Evolutionary conservation across 92 coral and sea anemone species (phyloP), one percentile per base, ranked within the genome.

Genomic region (Bergia sp.): DNA sequence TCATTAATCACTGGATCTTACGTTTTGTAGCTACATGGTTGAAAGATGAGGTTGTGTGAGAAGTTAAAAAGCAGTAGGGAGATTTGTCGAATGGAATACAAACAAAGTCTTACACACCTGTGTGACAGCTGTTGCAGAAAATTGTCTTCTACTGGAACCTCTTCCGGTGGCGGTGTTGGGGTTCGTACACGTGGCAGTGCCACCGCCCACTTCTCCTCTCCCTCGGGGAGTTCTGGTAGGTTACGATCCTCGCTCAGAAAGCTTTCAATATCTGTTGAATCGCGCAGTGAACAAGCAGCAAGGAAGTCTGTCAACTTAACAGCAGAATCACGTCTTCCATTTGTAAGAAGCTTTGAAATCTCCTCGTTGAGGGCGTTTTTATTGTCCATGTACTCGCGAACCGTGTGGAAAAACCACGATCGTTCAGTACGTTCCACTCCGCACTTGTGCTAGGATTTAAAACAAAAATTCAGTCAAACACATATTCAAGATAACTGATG

Each of bases 131-230:
- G 3, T 64, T 82, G 23, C 7, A 23, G 65, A 23, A 72, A 8
- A 10, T 41, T 69, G 9, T 72, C 79, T 36, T 84, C 66, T 61
- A 55, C 74, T 29, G 47, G 87, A 23, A 71, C 44, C 12, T 69
- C 67, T 42, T 85, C 71, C 37, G 93, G 91, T 49, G 94, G 77
- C 1, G 96, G 96, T 39, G 85, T 82, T 11, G 76, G 86, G 20
- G 50, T 47, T 75, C 49, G 91, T 8, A 78, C 10, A 13, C 49
- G 73, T 0, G 92, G 92, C 64, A 57, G 53, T 9, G 82, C 76
- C 13, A 96, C 96, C 7, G 43, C 76, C 98, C 98, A 96, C 38
- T 1, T 65, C 81, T 87, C 91, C 49, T 94, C 98, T 10, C 73
- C 92, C 0, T 90, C 88, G 6, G 98, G 96, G 20, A 96, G 64